These are phyloP conservation scores for Sphecodes monilicornis DNA, from an alignment of 2,888 invertebrate genomes.

Conservation along the genomic window DNA sequence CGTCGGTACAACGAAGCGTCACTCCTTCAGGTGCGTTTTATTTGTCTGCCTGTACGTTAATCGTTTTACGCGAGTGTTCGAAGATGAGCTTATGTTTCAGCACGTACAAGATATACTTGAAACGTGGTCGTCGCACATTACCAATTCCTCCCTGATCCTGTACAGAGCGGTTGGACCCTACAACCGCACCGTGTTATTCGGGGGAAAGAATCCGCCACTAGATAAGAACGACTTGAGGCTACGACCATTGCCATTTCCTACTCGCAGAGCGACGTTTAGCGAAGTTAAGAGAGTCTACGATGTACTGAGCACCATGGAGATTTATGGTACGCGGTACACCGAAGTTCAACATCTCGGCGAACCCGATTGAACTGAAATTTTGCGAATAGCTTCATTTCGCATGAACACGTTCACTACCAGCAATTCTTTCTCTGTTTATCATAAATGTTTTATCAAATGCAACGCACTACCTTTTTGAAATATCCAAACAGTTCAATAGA, in stretches of 20 bases:
- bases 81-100: constrained; percentile 84
- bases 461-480: too few relatives aligned
- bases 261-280: constrained; percentile 91
- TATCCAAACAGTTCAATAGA: too few relatives aligned
- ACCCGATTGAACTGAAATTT: too few relatives aligned
- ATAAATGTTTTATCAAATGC: too few relatives aligned
- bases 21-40: constrained; percentile 87
- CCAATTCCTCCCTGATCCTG: constrained; percentile 89
- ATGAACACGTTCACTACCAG: too few relatives aligned
- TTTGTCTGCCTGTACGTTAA: not conserved
- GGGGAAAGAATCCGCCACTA: constrained; percentile 90
- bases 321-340: constrained; percentile 87
- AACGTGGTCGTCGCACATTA: constrained; percentile 89
- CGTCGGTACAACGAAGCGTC: constrained; percentile 92
- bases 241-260: constrained; percentile 92
- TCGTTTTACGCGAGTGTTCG: not conserved
- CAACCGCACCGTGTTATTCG: constrained; percentile 90
- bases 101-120: constrained; percentile 90
- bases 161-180: constrained; percentile 91
- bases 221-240: constrained; percentile 88
- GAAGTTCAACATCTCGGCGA: not conserved
- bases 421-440: too few relatives aligned
- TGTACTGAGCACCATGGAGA: constrained; percentile 88
- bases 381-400: too few relatives aligned
- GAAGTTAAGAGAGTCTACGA: constrained; percentile 92